Conservation (phyloP, 2,113 vertebrate species). For the Cisticola juncidis region DNA sequence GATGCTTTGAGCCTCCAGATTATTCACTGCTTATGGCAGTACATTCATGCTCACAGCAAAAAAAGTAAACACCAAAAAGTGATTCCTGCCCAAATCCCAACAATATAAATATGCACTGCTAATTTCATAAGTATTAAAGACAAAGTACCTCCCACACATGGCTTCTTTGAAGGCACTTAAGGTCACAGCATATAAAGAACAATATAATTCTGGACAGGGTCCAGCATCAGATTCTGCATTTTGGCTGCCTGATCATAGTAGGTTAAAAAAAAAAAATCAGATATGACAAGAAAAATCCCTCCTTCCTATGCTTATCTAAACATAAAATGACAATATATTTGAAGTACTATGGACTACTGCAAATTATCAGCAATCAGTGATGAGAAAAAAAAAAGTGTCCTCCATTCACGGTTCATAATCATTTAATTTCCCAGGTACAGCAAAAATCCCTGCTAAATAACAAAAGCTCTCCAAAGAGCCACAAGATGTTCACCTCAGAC, state of each 20-base stretch:
- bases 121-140: neutral
- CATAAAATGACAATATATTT: slow-evolving; percentile 32
- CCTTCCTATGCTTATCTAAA: neutral
- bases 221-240: neutral
- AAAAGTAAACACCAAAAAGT: neutral
- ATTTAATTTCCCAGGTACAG: slow-evolving; percentile 15
- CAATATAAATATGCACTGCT: neutral
- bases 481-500: neutral
- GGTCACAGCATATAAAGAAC: neutral
- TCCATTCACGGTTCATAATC: neutral
- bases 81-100: neutral
- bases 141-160: neutral
- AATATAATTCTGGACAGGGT: neutral
- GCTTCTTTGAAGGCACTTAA: neutral
- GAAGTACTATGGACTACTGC: neutral
- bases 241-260: neutral
- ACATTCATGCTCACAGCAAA: neutral
- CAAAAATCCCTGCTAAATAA: neutral
- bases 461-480: neutral
- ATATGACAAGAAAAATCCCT: neutral
- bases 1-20: slow-evolving; percentile 4
- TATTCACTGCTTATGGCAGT: neutral
- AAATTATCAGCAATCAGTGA: slow-evolving; percentile 20
- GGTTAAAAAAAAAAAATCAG: neutral
- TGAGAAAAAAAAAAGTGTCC: slow-evolving; percentile 5